These are phyloP conservation scores for Phaetusa simplex DNA, from an alignment of 2,113 vertebrate species.

Conservation along the genomic window DNA sequence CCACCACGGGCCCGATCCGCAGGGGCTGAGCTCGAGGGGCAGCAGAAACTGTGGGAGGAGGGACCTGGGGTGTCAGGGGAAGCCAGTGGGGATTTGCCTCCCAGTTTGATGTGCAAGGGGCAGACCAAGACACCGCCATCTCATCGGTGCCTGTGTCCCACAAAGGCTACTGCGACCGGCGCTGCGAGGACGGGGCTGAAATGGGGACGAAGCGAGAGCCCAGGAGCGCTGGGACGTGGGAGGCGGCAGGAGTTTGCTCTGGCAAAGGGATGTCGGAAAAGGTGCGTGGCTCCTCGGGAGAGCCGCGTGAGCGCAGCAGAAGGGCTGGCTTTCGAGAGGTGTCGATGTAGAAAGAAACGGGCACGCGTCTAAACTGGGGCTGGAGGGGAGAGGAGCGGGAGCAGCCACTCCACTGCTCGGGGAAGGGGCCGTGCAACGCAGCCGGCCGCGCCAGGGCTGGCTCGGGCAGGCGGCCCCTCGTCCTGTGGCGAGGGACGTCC, in stretches of 20 bases:
- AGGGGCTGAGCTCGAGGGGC: fast-evolving
- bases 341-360: background rate
- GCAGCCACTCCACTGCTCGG: fast-evolving
- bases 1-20: fast-evolving
- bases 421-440: fast-evolving
- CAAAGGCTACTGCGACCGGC: fast-evolving
- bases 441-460: background rate
- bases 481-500: fast-evolving
- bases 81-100: background rate
- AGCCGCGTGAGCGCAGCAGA: background rate
- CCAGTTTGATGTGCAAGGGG: background rate
- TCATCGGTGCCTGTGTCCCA: background rate
- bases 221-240: background rate
- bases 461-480: background rate
- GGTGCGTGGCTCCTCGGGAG: fast-evolving
- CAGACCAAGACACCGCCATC: fast-evolving
- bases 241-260: background rate
- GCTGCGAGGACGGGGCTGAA: background rate
- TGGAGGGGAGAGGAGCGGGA: background rate
- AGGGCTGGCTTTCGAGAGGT: background rate
- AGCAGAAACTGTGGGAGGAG: fast-evolving
- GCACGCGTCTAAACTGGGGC: background rate
- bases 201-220: background rate
- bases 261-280: background rate
- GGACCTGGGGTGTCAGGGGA: fast-evolving